These are phyloP conservation scores for Microcebus tavaratra DNA, from an alignment of 2,113 vertebrate genomes.

Conservation along the genomic window DNA sequence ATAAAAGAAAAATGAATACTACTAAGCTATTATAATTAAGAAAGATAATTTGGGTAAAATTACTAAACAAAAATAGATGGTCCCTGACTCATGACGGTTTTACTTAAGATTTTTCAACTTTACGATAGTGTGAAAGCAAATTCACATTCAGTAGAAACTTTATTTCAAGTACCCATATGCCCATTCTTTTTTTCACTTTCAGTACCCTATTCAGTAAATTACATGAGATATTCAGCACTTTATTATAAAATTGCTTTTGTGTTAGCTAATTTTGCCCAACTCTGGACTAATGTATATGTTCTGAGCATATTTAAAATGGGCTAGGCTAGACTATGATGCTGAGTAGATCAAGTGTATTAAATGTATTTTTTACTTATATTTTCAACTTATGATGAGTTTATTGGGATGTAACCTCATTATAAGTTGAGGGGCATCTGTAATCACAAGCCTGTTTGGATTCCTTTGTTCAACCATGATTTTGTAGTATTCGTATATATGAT, in stretches of 20 bases:
- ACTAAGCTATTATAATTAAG: not conserved
- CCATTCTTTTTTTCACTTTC: not conserved
- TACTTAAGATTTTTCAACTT: not conserved
- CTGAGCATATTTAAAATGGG: not conserved
- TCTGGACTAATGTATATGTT: not conserved
- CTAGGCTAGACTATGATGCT: not conserved
- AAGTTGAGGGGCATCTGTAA: not conserved
- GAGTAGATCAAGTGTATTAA: not conserved
- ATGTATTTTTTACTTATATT: not conserved
- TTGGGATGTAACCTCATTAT: not conserved
- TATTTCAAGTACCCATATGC: not conserved
- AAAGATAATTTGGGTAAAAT: not conserved
- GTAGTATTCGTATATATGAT: no score
- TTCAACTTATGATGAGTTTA: not conserved
- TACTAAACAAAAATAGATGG: not conserved
- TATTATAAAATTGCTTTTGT: not conserved
- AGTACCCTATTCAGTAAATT: not conserved
- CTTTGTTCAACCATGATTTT: not conserved
- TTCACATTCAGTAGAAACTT: not conserved
- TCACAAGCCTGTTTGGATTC: not conserved
- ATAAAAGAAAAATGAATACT: not conserved
- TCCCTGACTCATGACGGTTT: not conserved
- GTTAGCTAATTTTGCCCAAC: not conserved
- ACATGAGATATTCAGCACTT: not conserved
- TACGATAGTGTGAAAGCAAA: not conserved